A percentile compares a stretch with the other conserved stretches of the same genome.
phyloP scores from a whole-genome alignment of 2,888 invertebrate genomes.

The Xanthia togata region DNA sequence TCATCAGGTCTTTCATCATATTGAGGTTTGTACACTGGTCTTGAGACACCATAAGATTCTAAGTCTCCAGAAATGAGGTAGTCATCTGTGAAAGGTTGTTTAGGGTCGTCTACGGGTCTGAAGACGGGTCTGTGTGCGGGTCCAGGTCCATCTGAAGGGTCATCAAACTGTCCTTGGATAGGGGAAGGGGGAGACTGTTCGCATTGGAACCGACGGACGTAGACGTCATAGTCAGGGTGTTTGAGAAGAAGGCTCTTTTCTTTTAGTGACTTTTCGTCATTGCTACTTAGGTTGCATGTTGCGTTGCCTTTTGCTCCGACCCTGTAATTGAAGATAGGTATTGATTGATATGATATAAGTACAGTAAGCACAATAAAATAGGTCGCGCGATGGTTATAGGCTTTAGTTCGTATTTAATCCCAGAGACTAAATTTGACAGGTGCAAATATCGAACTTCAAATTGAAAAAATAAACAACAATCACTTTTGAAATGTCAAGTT shows the following conservation, averaged over 20 bases:
- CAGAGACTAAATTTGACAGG: too few species aligned
- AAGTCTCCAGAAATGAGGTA: constrained; percentile 73
- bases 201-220: constrained; percentile 82
- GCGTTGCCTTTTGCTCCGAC: constrained; percentile 89
- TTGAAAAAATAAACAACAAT: too few species aligned
- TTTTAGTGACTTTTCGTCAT: constrained; percentile 81
- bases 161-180: constrained; percentile 78
- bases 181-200: constrained; percentile 85
- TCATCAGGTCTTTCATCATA: constrained; percentile 81
- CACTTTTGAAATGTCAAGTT: too few species aligned
- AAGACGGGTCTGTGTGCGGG: constrained; percentile 80
- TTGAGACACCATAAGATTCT: constrained; percentile 63
- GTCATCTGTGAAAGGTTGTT: constrained; percentile 78
- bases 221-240: constrained; percentile 86
- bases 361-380: too few species aligned
- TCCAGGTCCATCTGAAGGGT: constrained; percentile 65
- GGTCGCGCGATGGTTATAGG: too few species aligned
- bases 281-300: constrained; percentile 83
- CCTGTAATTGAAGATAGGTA: constrained; percentile 46
- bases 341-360: too few species aligned
- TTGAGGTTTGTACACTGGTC: constrained; percentile 71
- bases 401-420: too few species aligned
- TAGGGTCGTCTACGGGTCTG: constrained; percentile 79
- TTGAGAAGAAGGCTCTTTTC: constrained; percentile 77
- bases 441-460: too few species aligned